Base-by-base conservation (phyloP, 2,888 invertebrate species). In the Drosophila cracens region DNA sequence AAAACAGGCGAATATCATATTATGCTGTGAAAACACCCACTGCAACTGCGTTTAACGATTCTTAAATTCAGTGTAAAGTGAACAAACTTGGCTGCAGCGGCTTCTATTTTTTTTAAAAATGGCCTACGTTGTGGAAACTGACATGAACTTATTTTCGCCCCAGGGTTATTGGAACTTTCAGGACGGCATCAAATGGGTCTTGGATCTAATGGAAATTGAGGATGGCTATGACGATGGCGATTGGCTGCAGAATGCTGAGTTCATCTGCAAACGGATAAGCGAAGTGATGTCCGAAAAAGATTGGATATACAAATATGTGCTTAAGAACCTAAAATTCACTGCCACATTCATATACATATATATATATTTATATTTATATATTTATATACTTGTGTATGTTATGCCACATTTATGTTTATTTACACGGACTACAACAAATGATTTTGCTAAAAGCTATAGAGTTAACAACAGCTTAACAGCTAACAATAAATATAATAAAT, bases 401-500 rank as follows among this genome's bases (percentile, higher is more conserved):
- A 60, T 66, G 70, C 63, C 70, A 82, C 86, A 72, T 65, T 64
- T 69, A 31, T 64, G 70, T 85, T 87, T 89, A 87, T 87, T 87
- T 87, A 87, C 87, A 89, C 87, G 87, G 73, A 67, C 76, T 71
- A 81, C 57, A 76, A 79, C 61, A 76, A 74, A 60, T 57, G 49
- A 18, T 61, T 54, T 36, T 38, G 29, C 67, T 72, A 79, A 56
- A 57, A 69, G 51, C 67, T 81, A 61, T 60, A 61, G 38, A 87
- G 73, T 89, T 87, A 89, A 85, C 81, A 86, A 89, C 85, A 56
- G 70, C 71, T 70, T 76, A 46, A 46, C 31, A 62, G 40, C 74
- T 76, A 76, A 57, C 61, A 80, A 75, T 70, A 77, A 79, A 74
- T 79, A 83, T 68, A 61, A 70, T 70, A 67, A 75, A 64, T 79